Conservation (phyloP, 2,113 vertebrate genomes). For the Hassar affinis region DNA sequence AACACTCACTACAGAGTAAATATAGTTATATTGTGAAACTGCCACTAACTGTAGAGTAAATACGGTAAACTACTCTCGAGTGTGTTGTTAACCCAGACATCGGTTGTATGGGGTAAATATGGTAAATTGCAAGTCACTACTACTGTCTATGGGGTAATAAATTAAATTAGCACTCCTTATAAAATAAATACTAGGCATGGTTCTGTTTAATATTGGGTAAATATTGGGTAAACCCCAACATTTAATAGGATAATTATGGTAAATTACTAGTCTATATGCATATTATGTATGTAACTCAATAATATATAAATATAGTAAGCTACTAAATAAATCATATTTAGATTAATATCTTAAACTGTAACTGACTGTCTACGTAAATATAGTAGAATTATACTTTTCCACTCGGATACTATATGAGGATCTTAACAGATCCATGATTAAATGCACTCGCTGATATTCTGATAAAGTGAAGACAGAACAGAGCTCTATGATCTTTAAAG, state of each 20-base stretch:
- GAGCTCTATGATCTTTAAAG: slow-evolving; percentile 36
- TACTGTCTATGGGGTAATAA: background rate
- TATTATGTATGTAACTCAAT: too few species aligned
- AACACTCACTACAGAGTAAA: background rate
- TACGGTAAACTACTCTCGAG: background rate
- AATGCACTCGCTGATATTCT: background rate
- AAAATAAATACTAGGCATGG: background rate
- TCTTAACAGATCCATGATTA: slow-evolving; percentile 2
- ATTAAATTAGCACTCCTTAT: background rate
- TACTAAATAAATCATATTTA: too few species aligned
- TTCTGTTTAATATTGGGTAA: background rate
- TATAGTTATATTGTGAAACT: background rate
- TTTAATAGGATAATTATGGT: background rate
- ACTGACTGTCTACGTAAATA: background rate
- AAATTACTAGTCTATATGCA: background rate
- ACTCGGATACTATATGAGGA: too few species aligned
- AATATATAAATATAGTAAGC: too few species aligned
- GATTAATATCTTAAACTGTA: too few species aligned
- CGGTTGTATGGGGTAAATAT: background rate
- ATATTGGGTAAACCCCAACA: background rate
- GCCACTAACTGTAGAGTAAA: background rate
- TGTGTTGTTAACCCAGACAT: too few species aligned
- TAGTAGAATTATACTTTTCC: too few species aligned
- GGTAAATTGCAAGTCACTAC: background rate
- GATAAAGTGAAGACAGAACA: background rate